Percentiles rank a stretch among this genome's conserved stretches.
These are phyloP conservation scores for Exephanes ischioxanthus DNA, from an alignment of 2,888 invertebrate genomes.

Conservation along the genomic window DNA sequence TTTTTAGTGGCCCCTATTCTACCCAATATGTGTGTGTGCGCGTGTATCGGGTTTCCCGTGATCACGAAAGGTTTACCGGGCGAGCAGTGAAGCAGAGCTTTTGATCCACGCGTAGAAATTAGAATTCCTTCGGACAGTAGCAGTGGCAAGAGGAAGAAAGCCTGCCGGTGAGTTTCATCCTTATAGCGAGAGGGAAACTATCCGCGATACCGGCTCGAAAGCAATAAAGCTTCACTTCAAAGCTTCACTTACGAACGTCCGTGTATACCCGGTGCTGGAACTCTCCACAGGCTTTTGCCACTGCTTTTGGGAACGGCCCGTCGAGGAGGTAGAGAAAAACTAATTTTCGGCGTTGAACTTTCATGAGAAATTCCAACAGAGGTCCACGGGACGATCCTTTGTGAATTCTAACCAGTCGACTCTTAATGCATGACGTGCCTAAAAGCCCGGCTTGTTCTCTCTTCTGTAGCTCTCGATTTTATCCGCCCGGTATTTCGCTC, in stretches of 20 bases:
- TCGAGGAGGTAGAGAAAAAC: conserved; percentile 66
- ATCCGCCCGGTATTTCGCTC: not conserved
- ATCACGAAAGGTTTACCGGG: conserved; percentile 7
- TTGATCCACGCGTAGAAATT: conserved; percentile 29
- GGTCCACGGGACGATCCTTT: conserved; percentile 65
- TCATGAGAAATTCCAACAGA: conserved; percentile 71
- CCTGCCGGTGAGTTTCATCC: conserved; percentile 1
- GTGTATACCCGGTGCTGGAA: not conserved
- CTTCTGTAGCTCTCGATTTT: conserved; percentile 13
- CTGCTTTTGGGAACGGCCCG: conserved; percentile 17
- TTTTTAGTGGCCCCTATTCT: not conserved
- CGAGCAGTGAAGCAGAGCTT: not conserved
- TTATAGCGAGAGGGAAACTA: conserved; percentile 40
- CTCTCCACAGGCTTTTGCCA: not conserved
- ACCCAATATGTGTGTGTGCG: not conserved
- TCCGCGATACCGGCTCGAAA: conserved; percentile 39
- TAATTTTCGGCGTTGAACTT: conserved; percentile 75
- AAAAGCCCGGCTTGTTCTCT: conserved; percentile 71
- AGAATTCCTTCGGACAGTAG: conserved; percentile 24
- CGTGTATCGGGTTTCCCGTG: not conserved
- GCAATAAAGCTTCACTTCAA: conserved; percentile 72
- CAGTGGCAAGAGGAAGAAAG: not conserved
- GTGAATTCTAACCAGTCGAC: conserved; percentile 68
- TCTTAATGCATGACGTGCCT: conserved; percentile 73
- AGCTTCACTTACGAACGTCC: conserved; percentile 52